phyloP scores from a whole-genome alignment of 1,140 invertebrate genomes.

The Lasioglossum baleicum region DNA sequence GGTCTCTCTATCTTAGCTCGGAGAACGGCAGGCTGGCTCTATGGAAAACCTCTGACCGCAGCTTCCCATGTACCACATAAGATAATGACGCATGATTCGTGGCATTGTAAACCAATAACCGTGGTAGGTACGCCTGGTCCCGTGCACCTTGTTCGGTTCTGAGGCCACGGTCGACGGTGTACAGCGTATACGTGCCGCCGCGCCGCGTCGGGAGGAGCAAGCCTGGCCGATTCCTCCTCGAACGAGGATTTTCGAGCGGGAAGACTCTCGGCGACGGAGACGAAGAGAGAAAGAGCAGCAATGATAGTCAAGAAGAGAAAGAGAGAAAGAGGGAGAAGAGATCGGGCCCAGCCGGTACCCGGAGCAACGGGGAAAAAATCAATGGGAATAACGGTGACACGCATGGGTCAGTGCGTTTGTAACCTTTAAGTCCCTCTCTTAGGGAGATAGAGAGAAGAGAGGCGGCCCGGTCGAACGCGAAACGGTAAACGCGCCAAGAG shows the following conservation, averaged over 20 bases:
- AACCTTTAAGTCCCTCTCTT: slow-evolving; percentile 56
- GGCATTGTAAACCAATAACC: slow-evolving; percentile 61
- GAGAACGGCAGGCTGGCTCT: background rate
- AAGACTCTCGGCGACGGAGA: background rate
- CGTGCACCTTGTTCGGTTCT: slow-evolving; percentile 14
- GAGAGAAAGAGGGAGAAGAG: too few species aligned
- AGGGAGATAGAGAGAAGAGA: slow-evolving; percentile 17
- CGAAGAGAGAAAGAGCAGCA: background rate
- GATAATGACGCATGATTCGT: slow-evolving; percentile 62
- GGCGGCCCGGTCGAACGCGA: slow-evolving; percentile 47
- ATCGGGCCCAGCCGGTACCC: background rate
- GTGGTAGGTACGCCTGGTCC: background rate
- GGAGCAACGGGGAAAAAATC: slow-evolving; percentile 51
- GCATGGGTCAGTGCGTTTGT: slow-evolving; percentile 67
- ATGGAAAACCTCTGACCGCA: slow-evolving; percentile 56
- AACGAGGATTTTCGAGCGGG: slow-evolving; percentile 30
- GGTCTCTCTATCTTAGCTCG: background rate
- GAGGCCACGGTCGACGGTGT: background rate
- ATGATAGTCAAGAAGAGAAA: too few species aligned
- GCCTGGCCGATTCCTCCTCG: slow-evolving; percentile 6
- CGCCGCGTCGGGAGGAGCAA: slow-evolving; percentile 3
- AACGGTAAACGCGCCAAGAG: slow-evolving; percentile 63
- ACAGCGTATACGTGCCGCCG: slow-evolving; percentile 5
- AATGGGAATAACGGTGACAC: slow-evolving; percentile 66
- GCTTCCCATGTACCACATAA: slow-evolving; percentile 72